These are phyloP conservation scores for Pelvicachromis taeniatus DNA, from an alignment of 2,113 vertebrate genomes.

Conservation along the genomic window DNA sequence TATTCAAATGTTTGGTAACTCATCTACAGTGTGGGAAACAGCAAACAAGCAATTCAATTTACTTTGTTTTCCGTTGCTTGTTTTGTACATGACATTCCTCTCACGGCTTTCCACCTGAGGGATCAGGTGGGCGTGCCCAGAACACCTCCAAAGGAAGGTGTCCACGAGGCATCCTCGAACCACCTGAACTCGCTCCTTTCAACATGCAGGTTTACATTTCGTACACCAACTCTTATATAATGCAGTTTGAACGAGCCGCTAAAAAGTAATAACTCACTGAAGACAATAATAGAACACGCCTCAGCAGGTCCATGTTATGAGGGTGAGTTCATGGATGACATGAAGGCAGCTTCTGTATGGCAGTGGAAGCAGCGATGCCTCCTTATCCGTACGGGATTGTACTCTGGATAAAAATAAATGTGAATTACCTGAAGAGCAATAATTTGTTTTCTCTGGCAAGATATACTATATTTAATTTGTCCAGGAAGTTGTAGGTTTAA, in stretches of 20 bases:
- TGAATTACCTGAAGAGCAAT: too few relatives aligned
- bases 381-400: too few relatives aligned
- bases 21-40: background rate
- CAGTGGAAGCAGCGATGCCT: background rate
- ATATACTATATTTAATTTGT: too few relatives aligned
- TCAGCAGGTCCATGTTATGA: background rate
- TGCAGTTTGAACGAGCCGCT: background rate
- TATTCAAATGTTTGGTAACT: background rate
- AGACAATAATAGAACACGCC: background rate
- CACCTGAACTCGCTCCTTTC: accelerated
- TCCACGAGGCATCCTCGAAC: background rate
- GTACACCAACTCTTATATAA: background rate
- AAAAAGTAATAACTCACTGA: background rate
- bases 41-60: background rate
- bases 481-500: too few relatives aligned
- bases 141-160: background rate
- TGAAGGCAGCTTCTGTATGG: background rate
- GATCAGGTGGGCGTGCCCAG: background rate
- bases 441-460: too few relatives aligned
- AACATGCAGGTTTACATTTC: accelerated
- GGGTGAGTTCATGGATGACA: background rate
- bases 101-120: background rate
- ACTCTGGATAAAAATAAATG: too few relatives aligned
- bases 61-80: background rate
- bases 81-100: background rate